A percentile compares a stretch with the other conserved stretches of the same genome.
Conservation (phyloP, 2,113 vertebrate genomes). For the Aspidoscelis tigris region DNA sequence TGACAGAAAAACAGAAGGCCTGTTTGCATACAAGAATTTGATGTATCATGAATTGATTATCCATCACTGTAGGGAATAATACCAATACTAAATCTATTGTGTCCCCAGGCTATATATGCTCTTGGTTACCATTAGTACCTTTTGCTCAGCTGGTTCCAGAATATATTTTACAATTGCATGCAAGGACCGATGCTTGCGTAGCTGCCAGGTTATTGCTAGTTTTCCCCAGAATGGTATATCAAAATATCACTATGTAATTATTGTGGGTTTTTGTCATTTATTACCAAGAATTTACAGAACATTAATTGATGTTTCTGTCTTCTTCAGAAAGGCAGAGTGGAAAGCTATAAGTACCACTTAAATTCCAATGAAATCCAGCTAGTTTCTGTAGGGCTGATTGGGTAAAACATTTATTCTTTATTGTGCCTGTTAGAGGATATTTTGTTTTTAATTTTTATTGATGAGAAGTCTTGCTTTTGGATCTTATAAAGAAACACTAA, state of each 20-base stretch:
- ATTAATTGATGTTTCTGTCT: neutral
- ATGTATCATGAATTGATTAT: neutral
- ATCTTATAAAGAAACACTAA: constrained; percentile 23
- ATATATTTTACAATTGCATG: neutral
- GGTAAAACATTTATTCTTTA: neutral
- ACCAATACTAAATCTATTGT: neutral
- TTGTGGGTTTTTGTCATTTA: neutral
- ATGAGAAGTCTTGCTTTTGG: constrained; percentile 15
- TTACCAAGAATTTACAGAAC: too few relatives aligned
- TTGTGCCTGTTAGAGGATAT: neutral
- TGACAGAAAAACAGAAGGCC: neutral
- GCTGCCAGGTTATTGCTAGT: neutral
- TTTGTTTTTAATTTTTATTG: neutral
- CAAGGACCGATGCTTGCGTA: neutral
- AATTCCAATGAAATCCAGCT: neutral
- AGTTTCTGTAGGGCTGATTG: neutral
- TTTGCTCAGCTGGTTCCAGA: neutral
- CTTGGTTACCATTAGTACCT: neutral
- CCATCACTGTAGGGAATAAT: neutral
- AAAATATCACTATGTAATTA: neutral
- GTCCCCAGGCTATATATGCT: neutral
- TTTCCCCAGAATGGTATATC: neutral
- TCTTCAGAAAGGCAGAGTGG: neutral
- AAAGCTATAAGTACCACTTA: neutral
- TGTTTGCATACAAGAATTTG: neutral